Evolutionary conservation across 1,140 invertebrate species (phyloP).

Genomic region (Zaprionus ghesquierei): DNA sequence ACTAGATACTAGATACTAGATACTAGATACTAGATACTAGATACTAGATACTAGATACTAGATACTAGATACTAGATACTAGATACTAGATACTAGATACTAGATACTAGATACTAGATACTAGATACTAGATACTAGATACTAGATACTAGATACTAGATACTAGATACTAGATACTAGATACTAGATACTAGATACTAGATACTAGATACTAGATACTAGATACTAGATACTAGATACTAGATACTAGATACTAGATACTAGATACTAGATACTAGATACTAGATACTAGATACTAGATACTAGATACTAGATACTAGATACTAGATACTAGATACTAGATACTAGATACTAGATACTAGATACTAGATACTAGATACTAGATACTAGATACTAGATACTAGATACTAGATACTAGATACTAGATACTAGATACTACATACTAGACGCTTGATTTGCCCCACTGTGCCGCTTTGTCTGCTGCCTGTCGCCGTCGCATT

Average conservation of each 20-base stretch:
- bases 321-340: slow-evolving; percentile 6
- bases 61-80: background rate
- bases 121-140: background rate
- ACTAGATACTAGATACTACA: slow-evolving; percentile 8
- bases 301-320: slow-evolving; percentile 4
- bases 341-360: background rate
- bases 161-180: background rate
- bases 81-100: background rate
- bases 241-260: background rate
- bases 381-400: slow-evolving; percentile 18
- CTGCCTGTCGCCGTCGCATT: slow-evolving; percentile 22
- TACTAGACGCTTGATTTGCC: background rate
- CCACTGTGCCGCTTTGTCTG: background rate
- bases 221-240: slow-evolving; percentile 2
- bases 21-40: background rate
- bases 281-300: background rate
- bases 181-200: background rate
- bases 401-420: slow-evolving; percentile 13
- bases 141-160: background rate
- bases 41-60: background rate
- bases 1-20: background rate
- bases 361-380: background rate
- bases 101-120: background rate
- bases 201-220: background rate
- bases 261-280: background rate